Evolutionary conservation across 2,797 vertebrate species (phyloP), one percentile per base, ranked within the genome.

Genomic region (Cyprinella venusta): DNA sequence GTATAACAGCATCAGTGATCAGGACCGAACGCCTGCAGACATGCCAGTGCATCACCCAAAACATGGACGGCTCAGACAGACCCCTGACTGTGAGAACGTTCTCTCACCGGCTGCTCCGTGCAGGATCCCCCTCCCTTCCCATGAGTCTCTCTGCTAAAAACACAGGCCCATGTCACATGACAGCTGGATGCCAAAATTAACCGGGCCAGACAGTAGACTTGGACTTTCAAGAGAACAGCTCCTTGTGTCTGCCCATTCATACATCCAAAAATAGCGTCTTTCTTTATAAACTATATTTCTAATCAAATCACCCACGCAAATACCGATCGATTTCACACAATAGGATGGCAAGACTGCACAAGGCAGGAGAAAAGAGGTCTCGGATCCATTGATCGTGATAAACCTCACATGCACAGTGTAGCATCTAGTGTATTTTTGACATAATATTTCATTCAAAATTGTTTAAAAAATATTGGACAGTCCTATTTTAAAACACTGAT

Each of bases 101-200:
- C 65, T 45, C 45, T 80, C 78, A 80, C 30, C 4, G 7, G 24
- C 18, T 68, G 33, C 45, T 54, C 48, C 30, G 54, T 40, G 26
- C 26, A 36, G 45, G 26, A 83, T 36, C 50, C 12, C 69, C 67
- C 54, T 45, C 78, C 42, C 65, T 45, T 48, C 36, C 84, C 84
- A 65, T 64, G 56, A 74, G 84, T 26, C 76, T 78, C 54, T 82
- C 54, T 48, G 26, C 72, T 72, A 68, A 72, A 79, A 76, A 71
- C 40, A 36, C 26, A 83, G 76, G 56, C 64, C 76, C 70, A 26
- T 59, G 56, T 67, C 68, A 74, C 76, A 83, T 76, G 88, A 91
- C 93, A 94, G 92, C 92, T 94, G 92, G 80, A 1, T 76, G 88
- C 90, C 92, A 89, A 90, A 93, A 86, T 93, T 91, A 93, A 92